Conservation (phyloP, 2,797 vertebrate genomes). For the Channa striata region DNA sequence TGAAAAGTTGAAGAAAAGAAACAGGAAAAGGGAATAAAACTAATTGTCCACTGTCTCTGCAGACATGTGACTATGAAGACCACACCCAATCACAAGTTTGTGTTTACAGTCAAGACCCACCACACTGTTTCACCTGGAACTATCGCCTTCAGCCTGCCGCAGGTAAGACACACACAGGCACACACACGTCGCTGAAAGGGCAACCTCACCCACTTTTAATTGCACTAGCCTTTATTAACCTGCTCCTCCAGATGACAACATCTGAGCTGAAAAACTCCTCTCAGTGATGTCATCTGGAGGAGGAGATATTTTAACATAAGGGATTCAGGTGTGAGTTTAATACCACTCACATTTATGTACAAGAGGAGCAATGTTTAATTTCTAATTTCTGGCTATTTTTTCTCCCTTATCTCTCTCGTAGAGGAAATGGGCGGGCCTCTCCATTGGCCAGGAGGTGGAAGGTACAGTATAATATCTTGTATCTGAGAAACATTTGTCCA, state of each 20-base stretch:
- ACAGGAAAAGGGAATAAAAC: too few species aligned
- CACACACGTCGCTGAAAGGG: not conserved
- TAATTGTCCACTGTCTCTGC: constrained; percentile 5
- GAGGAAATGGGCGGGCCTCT: constrained; percentile 98
- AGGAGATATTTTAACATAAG: too few species aligned
- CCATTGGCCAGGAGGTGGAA: constrained; percentile 97
- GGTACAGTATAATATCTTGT: constrained; percentile 86
- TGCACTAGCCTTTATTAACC: too few species aligned
- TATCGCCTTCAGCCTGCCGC: constrained; percentile 96
- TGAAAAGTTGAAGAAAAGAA: too few species aligned
- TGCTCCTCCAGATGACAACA: too few species aligned
- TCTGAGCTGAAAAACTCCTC: too few species aligned
- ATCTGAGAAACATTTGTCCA: not conserved
- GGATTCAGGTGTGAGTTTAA: too few species aligned
- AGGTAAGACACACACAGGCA: constrained; percentile 81
- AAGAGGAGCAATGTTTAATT: not conserved
- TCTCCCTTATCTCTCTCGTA: constrained; percentile 63
- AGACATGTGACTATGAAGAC: constrained; percentile 96
- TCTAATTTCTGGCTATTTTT: not conserved
- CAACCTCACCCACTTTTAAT: too few species aligned
- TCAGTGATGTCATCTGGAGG: too few species aligned
- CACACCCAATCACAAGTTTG: constrained; percentile 93
- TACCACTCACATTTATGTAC: not conserved
- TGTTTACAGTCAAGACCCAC: constrained; percentile 93
- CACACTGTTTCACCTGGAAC: constrained; percentile 90